Percentiles rank a stretch among this genome's conserved stretches.
phyloP scores from a whole-genome alignment of 2,113 vertebrate species.

The Anseranas semipalmata region DNA sequence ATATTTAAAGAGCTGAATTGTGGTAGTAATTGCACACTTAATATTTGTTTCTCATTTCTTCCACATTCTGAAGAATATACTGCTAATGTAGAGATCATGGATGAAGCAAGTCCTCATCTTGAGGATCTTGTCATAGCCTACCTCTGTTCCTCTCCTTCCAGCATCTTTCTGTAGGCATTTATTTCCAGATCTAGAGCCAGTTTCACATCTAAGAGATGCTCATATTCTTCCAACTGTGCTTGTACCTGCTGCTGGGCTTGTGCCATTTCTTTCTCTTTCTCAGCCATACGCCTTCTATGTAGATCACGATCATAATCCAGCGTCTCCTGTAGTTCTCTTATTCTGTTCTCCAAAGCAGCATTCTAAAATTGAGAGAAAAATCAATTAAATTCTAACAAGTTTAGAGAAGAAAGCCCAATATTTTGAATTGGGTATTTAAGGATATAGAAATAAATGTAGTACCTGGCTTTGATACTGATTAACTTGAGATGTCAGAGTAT shows the following conservation, averaged over 20 bases:
- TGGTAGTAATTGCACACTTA: not conserved
- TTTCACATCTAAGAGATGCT: slow-evolving; percentile 84
- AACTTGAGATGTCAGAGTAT: slow-evolving; percentile 75
- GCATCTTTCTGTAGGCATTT: slow-evolving; percentile 85
- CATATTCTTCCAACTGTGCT: slow-evolving; percentile 83
- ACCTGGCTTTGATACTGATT: slow-evolving; percentile 79
- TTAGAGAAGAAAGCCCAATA: not conserved
- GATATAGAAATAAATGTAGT: not conserved
- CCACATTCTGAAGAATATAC: not conserved
- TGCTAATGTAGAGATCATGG: not conserved
- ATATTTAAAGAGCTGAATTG: not conserved
- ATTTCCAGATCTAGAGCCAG: slow-evolving; percentile 90
- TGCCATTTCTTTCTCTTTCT: slow-evolving; percentile 82
- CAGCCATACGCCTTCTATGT: slow-evolving; percentile 69
- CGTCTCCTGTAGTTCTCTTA: slow-evolving; percentile 76
- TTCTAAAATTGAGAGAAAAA: slow-evolving; percentile 68
- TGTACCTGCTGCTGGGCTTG: slow-evolving; percentile 72
- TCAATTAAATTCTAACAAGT: not conserved
- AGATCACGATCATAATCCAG: slow-evolving; percentile 76
- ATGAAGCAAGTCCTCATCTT: not conserved
- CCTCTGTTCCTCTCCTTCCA: slow-evolving; percentile 90
- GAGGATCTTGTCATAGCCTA: slow-evolving; percentile 23
- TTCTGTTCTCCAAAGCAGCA: slow-evolving; percentile 67
- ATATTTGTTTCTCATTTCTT: not conserved
- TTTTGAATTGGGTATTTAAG: not conserved